Percentiles rank a stretch among this genome's conserved stretches.
These are phyloP conservation scores for Sinelater perroti DNA, from an alignment of 2,888 invertebrate species.

Conservation along the genomic window DNA sequence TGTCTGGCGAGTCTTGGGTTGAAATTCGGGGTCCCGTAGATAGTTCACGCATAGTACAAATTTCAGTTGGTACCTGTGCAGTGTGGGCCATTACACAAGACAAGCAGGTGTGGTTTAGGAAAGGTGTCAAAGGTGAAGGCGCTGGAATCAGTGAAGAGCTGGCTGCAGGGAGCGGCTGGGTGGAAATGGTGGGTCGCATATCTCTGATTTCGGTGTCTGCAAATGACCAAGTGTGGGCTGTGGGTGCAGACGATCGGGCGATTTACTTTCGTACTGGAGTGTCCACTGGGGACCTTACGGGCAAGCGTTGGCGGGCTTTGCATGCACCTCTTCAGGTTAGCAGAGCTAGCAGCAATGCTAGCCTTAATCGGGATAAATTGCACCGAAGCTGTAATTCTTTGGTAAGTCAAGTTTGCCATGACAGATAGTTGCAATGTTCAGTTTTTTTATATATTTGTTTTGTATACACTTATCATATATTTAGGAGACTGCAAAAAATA, in stretches of 20 bases:
- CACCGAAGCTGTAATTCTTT: slow-evolving; percentile 73
- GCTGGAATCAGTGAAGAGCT: slow-evolving; percentile 78
- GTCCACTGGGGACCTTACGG: slow-evolving; percentile 77
- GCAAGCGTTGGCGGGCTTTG: slow-evolving; percentile 85
- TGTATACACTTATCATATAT: no score
- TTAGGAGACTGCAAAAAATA: no score
- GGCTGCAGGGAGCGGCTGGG: slow-evolving; percentile 85
- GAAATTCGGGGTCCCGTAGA: slow-evolving; percentile 80
- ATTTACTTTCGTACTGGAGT: slow-evolving; percentile 84
- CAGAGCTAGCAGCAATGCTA: slow-evolving; percentile 82
- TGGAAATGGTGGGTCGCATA: slow-evolving; percentile 89
- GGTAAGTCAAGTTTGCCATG: slow-evolving; percentile 55
- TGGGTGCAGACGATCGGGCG: slow-evolving; percentile 82
- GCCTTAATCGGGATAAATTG: slow-evolving; percentile 61
- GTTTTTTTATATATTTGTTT: background rate
- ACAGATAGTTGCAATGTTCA: no score
- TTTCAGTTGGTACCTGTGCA: slow-evolving; percentile 83
- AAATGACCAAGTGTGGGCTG: slow-evolving; percentile 87
- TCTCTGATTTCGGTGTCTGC: slow-evolving; percentile 83
- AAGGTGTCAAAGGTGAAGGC: slow-evolving; percentile 74
- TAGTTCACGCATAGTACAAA: slow-evolving; percentile 75
- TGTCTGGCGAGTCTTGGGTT: slow-evolving; percentile 76
- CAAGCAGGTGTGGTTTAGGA: slow-evolving; percentile 87
- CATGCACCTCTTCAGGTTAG: slow-evolving; percentile 85
- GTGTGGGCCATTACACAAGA: slow-evolving; percentile 85